A percentile compares a stretch with the other conserved stretches of the same genome.
phyloP scores from a whole-genome alignment of 2,113 vertebrate genomes.

The Andinoacara biseriatus region DNA sequence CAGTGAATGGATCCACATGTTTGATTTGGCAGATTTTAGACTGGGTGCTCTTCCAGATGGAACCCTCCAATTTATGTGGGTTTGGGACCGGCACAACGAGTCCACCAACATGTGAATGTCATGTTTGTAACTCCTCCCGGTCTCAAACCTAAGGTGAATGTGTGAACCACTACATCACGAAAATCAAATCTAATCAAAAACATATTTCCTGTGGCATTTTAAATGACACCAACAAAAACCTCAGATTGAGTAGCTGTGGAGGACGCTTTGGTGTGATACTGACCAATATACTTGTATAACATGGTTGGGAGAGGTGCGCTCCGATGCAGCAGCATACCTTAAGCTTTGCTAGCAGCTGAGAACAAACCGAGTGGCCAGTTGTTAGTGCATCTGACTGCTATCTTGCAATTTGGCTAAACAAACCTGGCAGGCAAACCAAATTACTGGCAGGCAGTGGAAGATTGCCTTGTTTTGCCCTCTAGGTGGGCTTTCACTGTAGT shows the following conservation, averaged over 20 bases:
- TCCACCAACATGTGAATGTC: too few species aligned
- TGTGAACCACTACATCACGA: neutral
- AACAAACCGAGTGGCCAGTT: neutral
- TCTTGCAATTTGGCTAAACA: slow-evolving; percentile 5
- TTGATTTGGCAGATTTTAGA: neutral
- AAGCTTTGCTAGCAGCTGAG: neutral
- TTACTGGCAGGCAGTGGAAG: neutral
- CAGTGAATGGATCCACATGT: neutral
- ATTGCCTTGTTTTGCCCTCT: neutral
- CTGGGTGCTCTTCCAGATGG: too few species aligned
- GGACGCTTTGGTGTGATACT: neutral
- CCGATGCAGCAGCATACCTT: neutral
- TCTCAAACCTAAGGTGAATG: neutral
- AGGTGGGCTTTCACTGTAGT: neutral
- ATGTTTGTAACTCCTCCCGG: too few species aligned
- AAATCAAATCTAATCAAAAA: neutral
- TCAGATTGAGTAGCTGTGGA: neutral
- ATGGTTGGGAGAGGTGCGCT: neutral
- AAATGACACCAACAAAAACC: neutral
- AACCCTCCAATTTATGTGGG: too few species aligned
- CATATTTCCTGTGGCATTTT: neutral
- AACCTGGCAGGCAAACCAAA: slow-evolving; percentile 1
- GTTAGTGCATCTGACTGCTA: neutral
- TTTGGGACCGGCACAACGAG: too few species aligned
- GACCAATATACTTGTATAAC: neutral